A percentile compares a stretch with the other conserved stretches of the same genome.
Conservation (phyloP, 1,140 invertebrate species). For the Battus philenor region DNA sequence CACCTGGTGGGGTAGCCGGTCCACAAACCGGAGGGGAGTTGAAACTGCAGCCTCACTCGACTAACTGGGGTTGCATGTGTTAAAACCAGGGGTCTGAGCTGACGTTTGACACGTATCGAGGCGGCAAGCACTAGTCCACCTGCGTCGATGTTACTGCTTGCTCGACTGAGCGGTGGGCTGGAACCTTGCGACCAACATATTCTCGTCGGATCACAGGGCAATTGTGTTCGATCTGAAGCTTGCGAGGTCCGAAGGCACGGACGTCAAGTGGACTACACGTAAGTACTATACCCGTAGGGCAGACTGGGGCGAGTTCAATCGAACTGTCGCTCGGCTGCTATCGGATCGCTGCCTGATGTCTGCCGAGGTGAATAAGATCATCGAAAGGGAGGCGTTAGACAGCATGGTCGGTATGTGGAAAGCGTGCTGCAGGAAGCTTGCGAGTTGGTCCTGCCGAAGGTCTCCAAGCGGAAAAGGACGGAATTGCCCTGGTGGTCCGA, state of each 20-base stretch:
- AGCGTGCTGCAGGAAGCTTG: background rate
- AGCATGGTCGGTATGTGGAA: background rate
- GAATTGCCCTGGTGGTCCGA: too few relatives aligned
- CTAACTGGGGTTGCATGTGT: slow-evolving; percentile 8
- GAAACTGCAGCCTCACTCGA: background rate
- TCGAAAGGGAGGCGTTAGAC: background rate
- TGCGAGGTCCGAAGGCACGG: background rate
- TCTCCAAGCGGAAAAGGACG: too few relatives aligned
- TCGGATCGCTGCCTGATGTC: too few relatives aligned
- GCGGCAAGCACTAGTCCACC: background rate
- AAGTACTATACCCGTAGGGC: too few relatives aligned
- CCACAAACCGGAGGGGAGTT: slow-evolving; percentile 8
- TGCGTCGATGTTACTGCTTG: slow-evolving; percentile 16
- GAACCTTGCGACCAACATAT: background rate
- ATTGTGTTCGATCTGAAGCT: background rate
- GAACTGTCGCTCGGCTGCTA: background rate
- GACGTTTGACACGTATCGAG: slow-evolving; percentile 18
- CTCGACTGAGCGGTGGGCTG: background rate
- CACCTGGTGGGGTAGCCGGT: slow-evolving; percentile 17
- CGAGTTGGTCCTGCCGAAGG: too few relatives aligned
- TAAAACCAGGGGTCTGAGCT: slow-evolving; percentile 16
- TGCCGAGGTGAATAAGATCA: too few relatives aligned
- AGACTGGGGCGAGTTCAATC: too few relatives aligned
- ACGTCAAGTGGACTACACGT: background rate
- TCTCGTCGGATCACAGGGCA: background rate